These are phyloP conservation scores for Pseudopodoces humilis DNA, from an alignment of 2,113 vertebrate species.

Conservation along the genomic window DNA sequence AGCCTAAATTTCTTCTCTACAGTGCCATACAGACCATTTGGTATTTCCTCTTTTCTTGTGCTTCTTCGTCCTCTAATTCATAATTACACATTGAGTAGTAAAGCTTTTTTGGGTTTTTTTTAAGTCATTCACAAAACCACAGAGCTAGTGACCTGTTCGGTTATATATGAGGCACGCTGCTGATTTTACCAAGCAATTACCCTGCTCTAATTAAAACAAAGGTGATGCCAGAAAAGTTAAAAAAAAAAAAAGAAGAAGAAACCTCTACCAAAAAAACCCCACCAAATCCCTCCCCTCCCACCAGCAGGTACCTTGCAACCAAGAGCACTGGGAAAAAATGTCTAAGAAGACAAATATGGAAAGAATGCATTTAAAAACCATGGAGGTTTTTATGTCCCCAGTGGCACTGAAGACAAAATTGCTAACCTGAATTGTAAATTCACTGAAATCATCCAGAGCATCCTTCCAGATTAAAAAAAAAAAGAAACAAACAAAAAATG, in stretches of 20 bases:
- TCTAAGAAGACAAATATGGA: neutral
- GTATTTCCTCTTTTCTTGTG: neutral
- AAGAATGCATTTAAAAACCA: neutral
- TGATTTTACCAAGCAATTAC: neutral
- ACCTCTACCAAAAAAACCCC: accelerated
- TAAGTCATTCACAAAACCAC: neutral
- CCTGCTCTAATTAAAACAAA: neutral
- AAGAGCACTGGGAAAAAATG: neutral
- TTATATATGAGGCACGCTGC: neutral
- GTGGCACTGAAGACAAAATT: neutral
- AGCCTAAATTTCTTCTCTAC: neutral
- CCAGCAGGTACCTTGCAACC: neutral
- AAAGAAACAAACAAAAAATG: neutral
- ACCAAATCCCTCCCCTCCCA: accelerated
- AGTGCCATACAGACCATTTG: neutral
- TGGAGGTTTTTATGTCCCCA: neutral
- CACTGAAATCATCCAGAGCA: neutral
- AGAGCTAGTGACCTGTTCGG: neutral
- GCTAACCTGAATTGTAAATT: neutral
- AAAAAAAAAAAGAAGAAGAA: neutral
- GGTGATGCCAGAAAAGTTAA: neutral
- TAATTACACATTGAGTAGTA: neutral
- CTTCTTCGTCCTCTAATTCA: neutral
- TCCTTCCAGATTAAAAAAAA: neutral
- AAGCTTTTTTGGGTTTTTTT: neutral